These are phyloP conservation scores for Amblyjoppa fuscipennis DNA, from an alignment of 2,888 invertebrate genomes.

Conservation along the genomic window DNA sequence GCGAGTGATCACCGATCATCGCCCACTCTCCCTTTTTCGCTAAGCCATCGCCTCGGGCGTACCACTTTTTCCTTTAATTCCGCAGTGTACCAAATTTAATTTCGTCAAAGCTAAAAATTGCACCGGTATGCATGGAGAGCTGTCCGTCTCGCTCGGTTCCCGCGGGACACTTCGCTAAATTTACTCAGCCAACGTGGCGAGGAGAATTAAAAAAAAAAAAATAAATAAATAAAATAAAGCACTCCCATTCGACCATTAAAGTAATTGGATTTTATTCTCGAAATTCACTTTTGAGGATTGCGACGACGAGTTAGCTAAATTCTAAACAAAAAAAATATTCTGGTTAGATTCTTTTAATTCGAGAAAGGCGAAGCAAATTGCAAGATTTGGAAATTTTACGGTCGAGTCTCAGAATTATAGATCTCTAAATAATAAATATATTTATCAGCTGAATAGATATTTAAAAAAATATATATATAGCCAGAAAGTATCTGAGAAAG, in stretches of 20 bases:
- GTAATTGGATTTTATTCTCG: conserved; percentile 6
- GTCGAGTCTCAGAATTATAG: too few relatives aligned
- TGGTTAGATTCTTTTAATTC: too few relatives aligned
- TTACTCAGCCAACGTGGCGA: not conserved
- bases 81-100: conserved; percentile 47
- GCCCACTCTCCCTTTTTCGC: not conserved
- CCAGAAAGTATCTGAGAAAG: too few relatives aligned
- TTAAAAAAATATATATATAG: too few relatives aligned
- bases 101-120: conserved; percentile 45
- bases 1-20: conserved; percentile 41
- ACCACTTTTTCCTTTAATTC: not conserved
- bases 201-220: not conserved
- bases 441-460: too few relatives aligned
- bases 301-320: not conserved
- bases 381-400: too few relatives aligned
- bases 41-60: conserved; percentile 1
- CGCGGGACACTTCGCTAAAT: conserved; percentile 49
- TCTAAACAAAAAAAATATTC: not conserved
- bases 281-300: not conserved
- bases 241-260: not conserved
- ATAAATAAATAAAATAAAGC: conserved; percentile 23
- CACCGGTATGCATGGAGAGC: conserved; percentile 27
- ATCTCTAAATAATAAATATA: too few relatives aligned
- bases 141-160: conserved; percentile 10
- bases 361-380: too few relatives aligned